These are phyloP conservation scores for Bubalus kerabau DNA, from an alignment of 2,113 vertebrate genomes.

Conservation along the genomic window DNA sequence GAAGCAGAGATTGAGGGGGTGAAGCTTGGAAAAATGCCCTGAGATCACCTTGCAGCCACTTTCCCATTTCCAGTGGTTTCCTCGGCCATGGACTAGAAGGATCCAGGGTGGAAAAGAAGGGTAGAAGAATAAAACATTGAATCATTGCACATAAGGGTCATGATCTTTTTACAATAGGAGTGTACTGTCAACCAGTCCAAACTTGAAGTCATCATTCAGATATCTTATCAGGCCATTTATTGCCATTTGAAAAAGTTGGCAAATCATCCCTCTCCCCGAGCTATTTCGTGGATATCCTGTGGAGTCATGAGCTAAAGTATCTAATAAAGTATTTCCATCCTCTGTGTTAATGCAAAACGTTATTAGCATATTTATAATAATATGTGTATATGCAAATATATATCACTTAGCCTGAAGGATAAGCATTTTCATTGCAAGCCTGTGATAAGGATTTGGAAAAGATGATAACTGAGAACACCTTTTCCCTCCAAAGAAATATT, in stretches of 20 bases:
- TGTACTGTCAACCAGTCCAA: not conserved
- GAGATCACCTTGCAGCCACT: not conserved
- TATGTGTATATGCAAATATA: not conserved
- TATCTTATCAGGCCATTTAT: not conserved
- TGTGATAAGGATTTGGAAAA: not conserved
- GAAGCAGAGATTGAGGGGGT: not conserved
- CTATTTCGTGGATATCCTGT: not conserved
- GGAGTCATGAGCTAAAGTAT: not conserved
- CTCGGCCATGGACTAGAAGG: not conserved
- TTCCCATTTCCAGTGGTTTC: not conserved
- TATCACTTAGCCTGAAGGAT: not conserved
- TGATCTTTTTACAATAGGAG: not conserved
- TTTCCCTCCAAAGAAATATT: not conserved
- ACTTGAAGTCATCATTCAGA: too few species aligned
- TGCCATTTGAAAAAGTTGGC: not conserved
- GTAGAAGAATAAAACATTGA: not conserved
- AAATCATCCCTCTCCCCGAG: not conserved
- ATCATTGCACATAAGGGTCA: not conserved
- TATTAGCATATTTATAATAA: constrained; percentile 32
- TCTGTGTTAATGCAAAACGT: constrained; percentile 13
- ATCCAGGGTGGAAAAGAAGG: not conserved
- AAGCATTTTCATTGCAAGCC: not conserved
- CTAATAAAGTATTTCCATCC: not conserved
- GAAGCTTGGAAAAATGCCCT: not conserved
- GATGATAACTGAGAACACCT: not conserved